Base-by-base conservation (phyloP, 2,113 vertebrate genomes). In the Salvator merianae region DNA sequence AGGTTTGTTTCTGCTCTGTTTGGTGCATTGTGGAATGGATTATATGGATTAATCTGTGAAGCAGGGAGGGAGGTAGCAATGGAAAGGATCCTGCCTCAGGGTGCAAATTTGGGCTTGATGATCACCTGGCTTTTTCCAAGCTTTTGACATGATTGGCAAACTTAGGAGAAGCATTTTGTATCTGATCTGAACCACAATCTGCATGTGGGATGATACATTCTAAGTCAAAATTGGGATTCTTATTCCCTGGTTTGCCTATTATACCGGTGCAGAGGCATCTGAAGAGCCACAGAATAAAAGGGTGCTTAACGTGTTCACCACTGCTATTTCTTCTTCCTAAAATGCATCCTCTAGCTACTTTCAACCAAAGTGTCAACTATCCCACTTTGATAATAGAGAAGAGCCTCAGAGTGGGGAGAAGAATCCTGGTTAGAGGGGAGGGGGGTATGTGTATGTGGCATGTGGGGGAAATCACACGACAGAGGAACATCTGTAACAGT, bases 1-100 rank as follows among this genome's bases (percentile, higher is more conserved):
- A 40, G n/a, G 14, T 73, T 79, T 72, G 9, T 79, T 85, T 85
- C 77, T 85, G 83, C 77, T 84, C 83, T 79, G 70, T 79, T 79
- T 85, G 77, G 55, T 79, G 68, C 69, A 73, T 85, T 85, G 77
- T 79, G 69, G 26, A 65, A 47, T 65, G 77, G 69, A 85, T 85
- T 85, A 85, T 72, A 22, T 34, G 77, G 83, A 85, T 85, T 85
- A 85, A 50, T 79, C 40, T 65, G 77, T 62, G 53, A 50, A 40
- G 53, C 20, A 63, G 59, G 70, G 76, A 79, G 77, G 68, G 70
- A 85, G 76, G 55, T 28, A 73, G 81, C 24, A 63, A 50, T n/a
- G 36, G 70, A 47, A 73, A 82, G 70, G 53, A 72, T 84, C 68
- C 83, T 14, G 55, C 77, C 38, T 79, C 36, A 71, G 76, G n/a